Percentiles rank a stretch among this genome's conserved stretches.
phyloP scores from a whole-genome alignment of 1,140 invertebrate species.

The Akabosia matsudoensis region DNA sequence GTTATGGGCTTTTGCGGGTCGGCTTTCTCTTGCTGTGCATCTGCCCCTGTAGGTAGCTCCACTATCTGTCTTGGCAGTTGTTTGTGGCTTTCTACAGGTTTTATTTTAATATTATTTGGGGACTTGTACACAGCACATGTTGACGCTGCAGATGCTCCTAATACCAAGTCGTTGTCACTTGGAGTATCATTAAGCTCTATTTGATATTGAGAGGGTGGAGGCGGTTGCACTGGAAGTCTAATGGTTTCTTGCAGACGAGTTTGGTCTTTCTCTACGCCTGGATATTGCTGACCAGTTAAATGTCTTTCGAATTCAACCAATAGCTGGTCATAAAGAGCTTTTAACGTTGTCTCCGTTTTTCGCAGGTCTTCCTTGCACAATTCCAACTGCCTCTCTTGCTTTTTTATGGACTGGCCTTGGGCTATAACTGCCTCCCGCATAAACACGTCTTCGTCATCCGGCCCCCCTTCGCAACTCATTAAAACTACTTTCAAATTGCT shows the following conservation, averaged over 20 bases:
- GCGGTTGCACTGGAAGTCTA: too few relatives aligned
- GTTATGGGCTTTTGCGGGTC: not conserved
- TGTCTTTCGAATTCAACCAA: constrained; percentile 30
- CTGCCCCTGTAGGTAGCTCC: too few relatives aligned
- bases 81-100: too few relatives aligned
- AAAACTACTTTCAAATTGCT: not conserved
- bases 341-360: constrained; percentile 2
- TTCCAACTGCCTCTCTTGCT: constrained; percentile 23
- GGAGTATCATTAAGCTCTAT: not conserved
- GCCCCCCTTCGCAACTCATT: not conserved
- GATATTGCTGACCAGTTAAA: not conserved
- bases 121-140: too few relatives aligned
- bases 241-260: too few relatives aligned
- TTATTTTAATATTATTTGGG: too few relatives aligned
- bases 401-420: constrained; percentile 27
- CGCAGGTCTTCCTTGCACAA: not conserved
- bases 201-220: too few relatives aligned
- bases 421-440: constrained; percentile 17
- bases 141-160: not conserved
- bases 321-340: constrained; percentile 21
- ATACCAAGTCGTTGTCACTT: not conserved
- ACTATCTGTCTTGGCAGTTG: too few relatives aligned
- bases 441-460: constrained; percentile 3
- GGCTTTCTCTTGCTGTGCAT: not conserved
- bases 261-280: too few relatives aligned